A percentile compares a stretch with the other conserved stretches of the same genome.
phyloP scores from a whole-genome alignment of 2,888 invertebrate genomes.

The Balanococcus diminutus region DNA sequence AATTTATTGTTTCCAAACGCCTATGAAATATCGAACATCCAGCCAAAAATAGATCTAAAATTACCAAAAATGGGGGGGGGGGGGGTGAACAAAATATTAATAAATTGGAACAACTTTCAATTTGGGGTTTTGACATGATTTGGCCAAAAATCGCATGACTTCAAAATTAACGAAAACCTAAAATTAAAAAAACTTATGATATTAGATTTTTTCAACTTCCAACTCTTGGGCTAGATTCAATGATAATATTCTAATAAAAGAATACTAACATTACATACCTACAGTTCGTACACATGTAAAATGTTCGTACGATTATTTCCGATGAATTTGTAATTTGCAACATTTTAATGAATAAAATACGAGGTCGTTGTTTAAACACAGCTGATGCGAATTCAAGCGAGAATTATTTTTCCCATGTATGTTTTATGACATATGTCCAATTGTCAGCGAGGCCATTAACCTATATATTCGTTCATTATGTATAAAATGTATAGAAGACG shows the following conservation, averaged over 20 bases:
- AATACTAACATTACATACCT: background rate
- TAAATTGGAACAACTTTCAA: no score
- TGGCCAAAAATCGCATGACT: no score
- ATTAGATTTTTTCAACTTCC: no score
- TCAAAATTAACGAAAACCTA: no score
- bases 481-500: background rate
- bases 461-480: background rate
- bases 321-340: background rate
- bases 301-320: slow-evolving; percentile 6
- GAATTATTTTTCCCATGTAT: background rate
- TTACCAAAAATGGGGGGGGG: no score
- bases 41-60: no score
- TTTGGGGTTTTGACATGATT: no score
- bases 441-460: slow-evolving; percentile 13
- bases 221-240: background rate
- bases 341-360: background rate
- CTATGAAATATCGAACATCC: no score
- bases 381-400: slow-evolving; percentile 1
- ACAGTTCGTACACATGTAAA: no score
- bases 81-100: no score
- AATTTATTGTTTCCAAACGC: no score
- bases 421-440: slow-evolving; percentile 14
- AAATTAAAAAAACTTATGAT: no score
- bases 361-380: slow-evolving; percentile 7
- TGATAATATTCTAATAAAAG: background rate